Evolutionary conservation across 2,797 vertebrate genomes (phyloP), one percentile per base, ranked within the genome.

Genomic region (Eidolon dupreanum): DNA sequence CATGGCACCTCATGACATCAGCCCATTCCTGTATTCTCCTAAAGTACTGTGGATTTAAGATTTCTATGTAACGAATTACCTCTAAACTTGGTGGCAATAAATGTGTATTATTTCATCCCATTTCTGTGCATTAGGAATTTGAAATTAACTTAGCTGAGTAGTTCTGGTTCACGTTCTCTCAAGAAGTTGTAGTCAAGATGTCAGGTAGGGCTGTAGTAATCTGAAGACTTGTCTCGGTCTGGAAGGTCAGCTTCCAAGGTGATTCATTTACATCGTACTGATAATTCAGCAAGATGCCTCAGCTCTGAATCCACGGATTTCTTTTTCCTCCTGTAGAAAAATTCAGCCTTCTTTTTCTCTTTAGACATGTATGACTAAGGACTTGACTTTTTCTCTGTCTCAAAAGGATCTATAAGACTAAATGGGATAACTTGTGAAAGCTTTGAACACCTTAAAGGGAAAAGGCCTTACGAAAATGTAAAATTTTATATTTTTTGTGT

Each of bases 361-460:
- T 73, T 0, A 53, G 70, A 26, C 41, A 3, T 53, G 8, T 65
- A 49, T 41, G 53, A 15, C 28, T 24, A n/a, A 91, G 59, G 28
- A 65, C 57, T 88, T 89, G 55, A 86, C 81, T 41, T 92, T 96
- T 82, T 89, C 78, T 90, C 51, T 73, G 6, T 85, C 66, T 92
- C 41, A 36, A 12, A 88, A 92, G 19, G 33, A 36, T 51, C 61
- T 88, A 24, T 46, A 57, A 71, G 26, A 77, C 5, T 17, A 51
- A 90, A n/a, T 24, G 13, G 9, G 51, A 79, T 83, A 91, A 65
- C 15, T 20, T 17, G 7, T 65, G 61, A 51, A 83, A 71, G 38
- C 38, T 86, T 92, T 89, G 65, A 88, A 75, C 41, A 43, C 24
- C 20, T 74, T 81, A 57, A 82, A 49, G 26, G 53, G 10, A 68